Conservation (phyloP, 2,888 invertebrate species). For the Mylabris sibirica region DNA sequence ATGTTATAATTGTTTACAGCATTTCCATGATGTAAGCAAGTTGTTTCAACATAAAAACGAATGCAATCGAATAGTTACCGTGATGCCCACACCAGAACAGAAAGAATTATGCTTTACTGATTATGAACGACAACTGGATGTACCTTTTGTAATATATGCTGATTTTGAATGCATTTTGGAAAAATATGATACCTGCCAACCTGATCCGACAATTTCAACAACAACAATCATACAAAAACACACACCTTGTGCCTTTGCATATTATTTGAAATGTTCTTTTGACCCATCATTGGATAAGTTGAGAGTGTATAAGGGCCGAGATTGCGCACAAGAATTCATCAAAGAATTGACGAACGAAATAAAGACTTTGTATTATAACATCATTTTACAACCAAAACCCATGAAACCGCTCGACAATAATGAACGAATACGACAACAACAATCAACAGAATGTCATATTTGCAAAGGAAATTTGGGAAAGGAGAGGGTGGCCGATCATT, state of each 20-base stretch:
- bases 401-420: neutral
- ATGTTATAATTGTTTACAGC: slow-evolving; percentile 29
- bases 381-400: neutral
- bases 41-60: slow-evolving; percentile 18
- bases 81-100: slow-evolving; percentile 24
- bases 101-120: slow-evolving; percentile 27
- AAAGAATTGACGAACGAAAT: neutral
- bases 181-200: neutral
- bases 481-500: slow-evolving; percentile 1
- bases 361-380: neutral
- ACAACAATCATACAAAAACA: slow-evolving; percentile 24
- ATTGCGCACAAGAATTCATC: slow-evolving; percentile 30
- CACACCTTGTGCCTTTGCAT: slow-evolving; percentile 36
- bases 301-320: slow-evolving; percentile 25
- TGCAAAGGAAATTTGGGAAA: neutral
- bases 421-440: neutral
- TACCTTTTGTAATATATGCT: slow-evolving; percentile 35
- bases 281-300: slow-evolving; percentile 33
- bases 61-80: slow-evolving; percentile 32
- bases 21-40: slow-evolving; percentile 22
- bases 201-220: neutral
- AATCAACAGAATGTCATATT: neutral
- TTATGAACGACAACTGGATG: slow-evolving; percentile 21
- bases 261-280: slow-evolving; percentile 40
- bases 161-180: slow-evolving; percentile 31